A percentile compares a stretch with the other conserved stretches of the same genome.
Evolutionary conservation across 1,140 invertebrate genomes (phyloP).

Genomic region (Bombus waltoni): DNA sequence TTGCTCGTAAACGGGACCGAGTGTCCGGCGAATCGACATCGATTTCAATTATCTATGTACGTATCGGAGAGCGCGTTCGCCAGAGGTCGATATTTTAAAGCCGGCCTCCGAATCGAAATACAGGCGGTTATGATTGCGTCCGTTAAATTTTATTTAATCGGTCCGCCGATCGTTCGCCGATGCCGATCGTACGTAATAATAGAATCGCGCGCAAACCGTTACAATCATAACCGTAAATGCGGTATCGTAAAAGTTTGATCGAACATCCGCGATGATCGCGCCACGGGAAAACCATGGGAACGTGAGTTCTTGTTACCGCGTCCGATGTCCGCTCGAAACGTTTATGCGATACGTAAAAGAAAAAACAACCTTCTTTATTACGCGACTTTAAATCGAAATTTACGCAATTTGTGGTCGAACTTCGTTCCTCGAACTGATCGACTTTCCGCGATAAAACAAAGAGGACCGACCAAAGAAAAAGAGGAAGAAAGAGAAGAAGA

Average conservation of each 20-base stretch:
- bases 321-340: background rate
- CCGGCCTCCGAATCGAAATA: constrained; percentile 9
- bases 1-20: constrained; percentile 26
- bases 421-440: background rate
- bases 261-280: background rate
- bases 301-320: background rate
- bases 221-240: constrained; percentile 11
- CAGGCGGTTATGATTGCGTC: constrained; percentile 24
- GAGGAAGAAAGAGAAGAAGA: too few species aligned
- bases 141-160: constrained; percentile 53
- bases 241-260: constrained; percentile 31
- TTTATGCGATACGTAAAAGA: background rate
- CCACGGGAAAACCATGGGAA: background rate
- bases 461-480: background rate
- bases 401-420: background rate
- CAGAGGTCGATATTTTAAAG: constrained; percentile 17
- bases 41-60: constrained; percentile 36
- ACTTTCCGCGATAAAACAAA: too few species aligned
- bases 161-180: constrained; percentile 2
- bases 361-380: background rate
- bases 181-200: constrained; percentile 31
- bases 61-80: too few species aligned
- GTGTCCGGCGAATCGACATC: constrained; percentile 17
- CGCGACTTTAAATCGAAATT: background rate
- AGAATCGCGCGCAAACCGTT: constrained; percentile 14